Evolutionary conservation across 2,888 invertebrate species (phyloP).

Genomic region (Neoascia interrupta): DNA sequence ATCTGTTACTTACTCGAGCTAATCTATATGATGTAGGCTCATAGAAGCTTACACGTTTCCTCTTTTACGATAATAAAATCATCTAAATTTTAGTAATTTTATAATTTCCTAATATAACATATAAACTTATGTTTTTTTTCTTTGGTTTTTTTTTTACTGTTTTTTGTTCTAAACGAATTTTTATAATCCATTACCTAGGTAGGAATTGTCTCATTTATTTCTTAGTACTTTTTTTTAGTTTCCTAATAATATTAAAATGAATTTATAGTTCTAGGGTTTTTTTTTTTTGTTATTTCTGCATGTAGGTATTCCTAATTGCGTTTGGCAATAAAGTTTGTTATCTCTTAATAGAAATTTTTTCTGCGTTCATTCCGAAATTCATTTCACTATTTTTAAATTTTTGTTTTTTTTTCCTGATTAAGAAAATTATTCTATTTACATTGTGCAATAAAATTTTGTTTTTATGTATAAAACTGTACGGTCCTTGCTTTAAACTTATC

Average conservation of each 20-base stretch:
- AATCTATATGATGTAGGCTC: conserved; percentile 48
- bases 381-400: conserved; percentile 20
- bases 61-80: conserved; percentile 61
- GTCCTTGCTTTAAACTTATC: no score
- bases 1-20: conserved; percentile 47
- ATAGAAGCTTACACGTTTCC: conserved; percentile 51
- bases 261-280: conserved; percentile 50
- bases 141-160: conserved; percentile 28
- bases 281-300: conserved; percentile 3
- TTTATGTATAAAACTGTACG: background rate
- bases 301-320: conserved; percentile 34
- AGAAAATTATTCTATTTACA: conserved; percentile 56
- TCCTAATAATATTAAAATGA: conserved; percentile 40
- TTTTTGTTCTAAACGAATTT: conserved; percentile 48
- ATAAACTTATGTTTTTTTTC: conserved; percentile 37
- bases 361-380: conserved; percentile 39
- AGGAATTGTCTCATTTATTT: conserved; percentile 48
- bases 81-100: conserved; percentile 64
- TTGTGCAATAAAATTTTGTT: conserved; percentile 35
- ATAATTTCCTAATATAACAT: conserved; percentile 58
- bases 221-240: conserved; percentile 46
- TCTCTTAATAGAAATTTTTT: conserved; percentile 19
- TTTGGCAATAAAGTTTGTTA: conserved; percentile 33
- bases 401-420: conserved; percentile 8
- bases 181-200: conserved; percentile 58